Evolutionary conservation across 1,140 invertebrate genomes (phyloP).

Genomic region (Battus philenor): DNA sequence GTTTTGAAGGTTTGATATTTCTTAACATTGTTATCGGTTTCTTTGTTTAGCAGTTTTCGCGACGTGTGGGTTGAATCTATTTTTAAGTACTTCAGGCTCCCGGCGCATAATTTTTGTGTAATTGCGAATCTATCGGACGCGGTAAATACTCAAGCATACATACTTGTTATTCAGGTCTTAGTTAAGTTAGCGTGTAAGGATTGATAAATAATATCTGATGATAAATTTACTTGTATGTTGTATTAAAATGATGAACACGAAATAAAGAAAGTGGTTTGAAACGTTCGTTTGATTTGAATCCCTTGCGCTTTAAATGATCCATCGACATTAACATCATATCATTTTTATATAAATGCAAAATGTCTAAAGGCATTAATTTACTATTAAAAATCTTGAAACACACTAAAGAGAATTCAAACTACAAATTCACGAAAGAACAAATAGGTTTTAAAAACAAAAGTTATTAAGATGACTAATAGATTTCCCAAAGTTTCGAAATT

Average conservation of each 20-base stretch:
- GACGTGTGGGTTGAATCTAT: constrained; percentile 36
- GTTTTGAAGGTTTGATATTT: constrained; percentile 17
- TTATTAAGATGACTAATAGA: too few relatives aligned
- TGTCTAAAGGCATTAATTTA: too few relatives aligned
- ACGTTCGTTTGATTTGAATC: constrained; percentile 61
- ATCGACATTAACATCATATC: too few relatives aligned
- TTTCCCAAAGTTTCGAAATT: too few relatives aligned
- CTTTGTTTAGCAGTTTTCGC: constrained; percentile 23
- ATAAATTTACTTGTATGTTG: constrained; percentile 76
- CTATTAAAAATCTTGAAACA: too few relatives aligned
- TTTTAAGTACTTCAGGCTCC: constrained; percentile 15
- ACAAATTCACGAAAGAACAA: too few relatives aligned
- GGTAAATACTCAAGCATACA: constrained; percentile 36
- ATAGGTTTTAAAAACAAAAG: too few relatives aligned
- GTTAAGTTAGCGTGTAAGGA: constrained; percentile 69
- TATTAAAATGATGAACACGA: constrained; percentile 73
- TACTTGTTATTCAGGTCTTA: constrained; percentile 70
- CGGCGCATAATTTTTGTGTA: constrained; percentile 11
- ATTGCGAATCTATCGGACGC: constrained; percentile 17
- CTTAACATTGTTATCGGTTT: constrained; percentile 21
- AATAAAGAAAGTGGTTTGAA: constrained; percentile 75
- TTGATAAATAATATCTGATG: constrained; percentile 74
- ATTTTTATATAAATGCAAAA: too few relatives aligned
- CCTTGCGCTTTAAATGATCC: too few relatives aligned
- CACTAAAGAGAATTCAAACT: too few relatives aligned